These are phyloP conservation scores for Perca flavescens DNA, from an alignment of 2,113 vertebrate species.

Conservation along the genomic window DNA sequence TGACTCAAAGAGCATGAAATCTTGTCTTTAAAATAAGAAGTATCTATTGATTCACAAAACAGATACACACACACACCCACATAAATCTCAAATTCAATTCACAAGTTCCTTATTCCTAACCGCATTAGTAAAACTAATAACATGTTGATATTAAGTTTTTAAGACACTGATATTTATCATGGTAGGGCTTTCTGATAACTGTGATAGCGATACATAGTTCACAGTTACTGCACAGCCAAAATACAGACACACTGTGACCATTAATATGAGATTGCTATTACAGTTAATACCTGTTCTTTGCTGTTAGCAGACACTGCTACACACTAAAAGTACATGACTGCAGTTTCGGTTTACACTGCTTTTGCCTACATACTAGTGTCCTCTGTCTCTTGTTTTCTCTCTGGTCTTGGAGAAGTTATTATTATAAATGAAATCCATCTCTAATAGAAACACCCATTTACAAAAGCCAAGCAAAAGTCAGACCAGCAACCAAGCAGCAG, in stretches of 20 bases:
- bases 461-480: neutral
- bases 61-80: neutral
- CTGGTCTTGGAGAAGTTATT: neutral
- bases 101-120: neutral
- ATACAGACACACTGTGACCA: neutral
- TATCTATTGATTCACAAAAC: neutral
- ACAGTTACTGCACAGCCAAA: neutral
- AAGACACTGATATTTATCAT: neutral
- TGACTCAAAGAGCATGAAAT: neutral
- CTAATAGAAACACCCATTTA: neutral
- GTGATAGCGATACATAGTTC: neutral
- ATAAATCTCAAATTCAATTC: neutral
- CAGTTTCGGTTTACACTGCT: neutral
- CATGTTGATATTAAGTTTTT: neutral
- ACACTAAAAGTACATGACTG: no score
- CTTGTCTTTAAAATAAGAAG: neutral
- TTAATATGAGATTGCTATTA: neutral
- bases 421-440: no score
- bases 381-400: neutral
- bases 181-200: neutral
- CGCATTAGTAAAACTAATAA: neutral
- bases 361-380: neutral
- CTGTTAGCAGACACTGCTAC: neutral
- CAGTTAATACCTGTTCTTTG: neutral
- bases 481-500: neutral